Evolutionary conservation across 2,888 invertebrate genomes (phyloP).

Genomic region (Salticus scenicus): DNA sequence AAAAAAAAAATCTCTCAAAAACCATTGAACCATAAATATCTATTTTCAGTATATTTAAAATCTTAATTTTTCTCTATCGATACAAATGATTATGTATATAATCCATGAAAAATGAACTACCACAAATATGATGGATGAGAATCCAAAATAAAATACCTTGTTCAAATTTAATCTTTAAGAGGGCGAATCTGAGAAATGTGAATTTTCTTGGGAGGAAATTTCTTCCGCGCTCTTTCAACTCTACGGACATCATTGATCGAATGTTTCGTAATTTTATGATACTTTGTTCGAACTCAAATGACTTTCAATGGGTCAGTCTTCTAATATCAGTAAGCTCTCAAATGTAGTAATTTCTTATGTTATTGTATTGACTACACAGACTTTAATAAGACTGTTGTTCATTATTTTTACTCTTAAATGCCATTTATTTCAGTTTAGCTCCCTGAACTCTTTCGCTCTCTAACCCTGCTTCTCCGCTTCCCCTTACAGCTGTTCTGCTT

Average conservation of each 20-base stretch:
- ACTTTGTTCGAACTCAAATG: neutral
- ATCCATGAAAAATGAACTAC: too few relatives aligned
- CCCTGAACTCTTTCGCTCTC: neutral
- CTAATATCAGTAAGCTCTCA: neutral
- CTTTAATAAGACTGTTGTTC: neutral
- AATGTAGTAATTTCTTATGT: neutral
- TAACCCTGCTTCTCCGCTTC: slow-evolving; percentile 4
- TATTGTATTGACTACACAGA: neutral
- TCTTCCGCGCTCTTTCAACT: neutral
- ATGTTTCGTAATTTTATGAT: neutral
- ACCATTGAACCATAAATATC: too few relatives aligned
- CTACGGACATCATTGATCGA: slow-evolving; percentile 5
- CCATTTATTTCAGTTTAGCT: neutral
- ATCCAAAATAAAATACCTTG: too few relatives aligned
- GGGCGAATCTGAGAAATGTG: neutral
- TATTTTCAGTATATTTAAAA: too few relatives aligned
- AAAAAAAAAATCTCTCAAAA: too few relatives aligned
- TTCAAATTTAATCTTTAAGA: too few relatives aligned
- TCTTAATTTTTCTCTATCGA: too few relatives aligned
- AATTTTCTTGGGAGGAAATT: neutral
- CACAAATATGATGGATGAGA: too few relatives aligned
- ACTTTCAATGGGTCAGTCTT: neutral
- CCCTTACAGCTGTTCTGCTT: neutral
- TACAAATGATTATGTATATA: too few relatives aligned
- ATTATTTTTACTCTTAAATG: neutral